A percentile compares a stretch with the other conserved stretches of the same genome.
These are phyloP conservation scores for Puffinus mauretanicus DNA, from an alignment of 2,113 vertebrate species.

Conservation along the genomic window DNA sequence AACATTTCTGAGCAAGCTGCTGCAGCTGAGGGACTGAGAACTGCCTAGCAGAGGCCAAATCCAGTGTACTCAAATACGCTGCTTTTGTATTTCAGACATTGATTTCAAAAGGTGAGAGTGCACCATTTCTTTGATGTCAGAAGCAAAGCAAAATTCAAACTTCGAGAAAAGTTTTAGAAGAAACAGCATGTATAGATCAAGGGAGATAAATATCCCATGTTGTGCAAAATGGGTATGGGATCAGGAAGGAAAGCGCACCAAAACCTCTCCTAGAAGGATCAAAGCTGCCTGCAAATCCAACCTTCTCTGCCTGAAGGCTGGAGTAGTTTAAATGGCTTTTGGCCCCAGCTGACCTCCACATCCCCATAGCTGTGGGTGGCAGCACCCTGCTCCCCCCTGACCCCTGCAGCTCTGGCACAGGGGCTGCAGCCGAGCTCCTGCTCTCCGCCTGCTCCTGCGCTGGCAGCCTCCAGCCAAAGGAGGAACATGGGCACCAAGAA, in stretches of 20 bases:
- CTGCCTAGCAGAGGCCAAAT: not conserved
- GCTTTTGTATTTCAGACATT: not conserved
- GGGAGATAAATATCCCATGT: not conserved
- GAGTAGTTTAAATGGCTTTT: not conserved
- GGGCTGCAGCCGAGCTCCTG: not conserved
- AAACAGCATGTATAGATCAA: not conserved
- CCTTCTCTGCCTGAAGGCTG: not conserved
- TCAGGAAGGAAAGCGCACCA: not conserved
- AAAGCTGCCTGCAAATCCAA: not conserved
- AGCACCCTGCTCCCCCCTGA: not conserved
- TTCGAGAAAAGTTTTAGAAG: not conserved
- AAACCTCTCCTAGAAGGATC: not conserved
- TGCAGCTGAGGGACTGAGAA: not conserved
- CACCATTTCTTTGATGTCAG: not conserved
- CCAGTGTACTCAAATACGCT: not conserved
- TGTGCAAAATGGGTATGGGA: not conserved
- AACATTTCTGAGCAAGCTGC: conserved; percentile 7
- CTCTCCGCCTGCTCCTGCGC: not conserved
- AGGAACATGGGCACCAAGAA: not conserved
- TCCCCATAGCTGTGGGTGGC: not conserved
- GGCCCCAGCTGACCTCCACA: not conserved
- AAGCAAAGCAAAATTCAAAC: conserved; percentile 3
- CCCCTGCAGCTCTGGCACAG: not conserved
- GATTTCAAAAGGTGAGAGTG: conserved; percentile 3
- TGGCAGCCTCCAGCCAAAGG: not conserved